These are phyloP conservation scores for Eilema sororculum DNA, from an alignment of 2,888 invertebrate genomes.

Conservation along the genomic window DNA sequence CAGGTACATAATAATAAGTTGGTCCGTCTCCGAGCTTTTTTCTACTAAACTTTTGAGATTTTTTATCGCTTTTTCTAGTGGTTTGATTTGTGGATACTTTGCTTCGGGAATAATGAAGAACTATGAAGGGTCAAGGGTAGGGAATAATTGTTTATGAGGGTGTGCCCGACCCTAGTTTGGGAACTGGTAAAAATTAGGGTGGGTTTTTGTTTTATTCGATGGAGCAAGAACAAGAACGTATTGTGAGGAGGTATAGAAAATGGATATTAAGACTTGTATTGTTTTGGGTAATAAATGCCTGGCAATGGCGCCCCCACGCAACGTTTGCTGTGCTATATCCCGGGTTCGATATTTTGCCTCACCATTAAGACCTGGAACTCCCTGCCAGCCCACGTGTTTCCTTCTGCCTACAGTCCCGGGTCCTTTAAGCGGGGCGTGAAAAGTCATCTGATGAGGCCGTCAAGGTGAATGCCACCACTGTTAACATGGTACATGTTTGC, in stretches of 20 bases:
- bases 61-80: not conserved
- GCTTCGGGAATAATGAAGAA: not conserved
- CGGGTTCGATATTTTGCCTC: no score
- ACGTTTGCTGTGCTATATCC: no score
- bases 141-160: not conserved
- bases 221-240: not conserved
- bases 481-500: no score
- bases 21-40: not conserved
- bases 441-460: no score
- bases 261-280: not conserved
- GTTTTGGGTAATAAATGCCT: no score
- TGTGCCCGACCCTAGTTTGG: not conserved
- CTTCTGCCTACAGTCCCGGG: no score
- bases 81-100: conserved; percentile 4
- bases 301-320: no score
- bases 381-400: no score
- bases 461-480: no score
- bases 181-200: not conserved
- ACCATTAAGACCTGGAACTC: no score
- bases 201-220: not conserved
- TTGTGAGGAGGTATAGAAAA: not conserved
- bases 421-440: no score
- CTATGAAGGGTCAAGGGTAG: not conserved
- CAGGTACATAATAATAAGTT: conserved; percentile 1
- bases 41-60: not conserved